These are phyloP conservation scores for Caenorhabditis afra DNA, from an alignment of 2,888 invertebrate species.

Conservation along the genomic window DNA sequence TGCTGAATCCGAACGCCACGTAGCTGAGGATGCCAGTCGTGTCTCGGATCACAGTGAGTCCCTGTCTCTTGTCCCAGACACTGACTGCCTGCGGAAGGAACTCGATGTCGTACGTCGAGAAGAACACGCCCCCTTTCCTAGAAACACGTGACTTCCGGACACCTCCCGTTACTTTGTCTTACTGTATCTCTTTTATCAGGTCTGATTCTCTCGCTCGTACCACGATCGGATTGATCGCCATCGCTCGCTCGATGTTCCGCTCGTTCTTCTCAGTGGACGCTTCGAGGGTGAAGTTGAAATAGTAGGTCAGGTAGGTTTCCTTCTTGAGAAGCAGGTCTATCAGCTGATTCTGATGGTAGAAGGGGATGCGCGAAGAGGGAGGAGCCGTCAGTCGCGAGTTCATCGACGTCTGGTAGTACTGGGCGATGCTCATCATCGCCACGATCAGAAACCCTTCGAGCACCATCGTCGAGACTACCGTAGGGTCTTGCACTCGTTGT, in stretches of 20 bases:
- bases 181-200: conserved; percentile 63
- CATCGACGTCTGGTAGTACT: conserved; percentile 70
- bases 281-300: conserved; percentile 61
- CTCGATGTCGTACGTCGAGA: conserved; percentile 68
- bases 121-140: conserved; percentile 69
- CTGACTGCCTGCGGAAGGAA: conserved; percentile 64
- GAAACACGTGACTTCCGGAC: conserved; percentile 1
- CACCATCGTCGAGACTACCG: conserved; percentile 58
- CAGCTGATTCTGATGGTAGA: conserved; percentile 65
- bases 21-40: conserved; percentile 66
- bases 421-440: conserved; percentile 62
- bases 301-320: conserved; percentile 65
- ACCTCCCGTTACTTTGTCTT: background rate
- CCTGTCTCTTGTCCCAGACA: conserved; percentile 63
- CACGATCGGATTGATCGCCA: conserved; percentile 61
- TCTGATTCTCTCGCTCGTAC: conserved; percentile 54
- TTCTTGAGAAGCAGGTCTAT: conserved; percentile 61
- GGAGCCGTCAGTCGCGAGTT: conserved; percentile 71
- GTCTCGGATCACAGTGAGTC: conserved; percentile 66
- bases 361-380: conserved; percentile 62
- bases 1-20: conserved; percentile 69
- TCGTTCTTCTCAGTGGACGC: conserved; percentile 65
- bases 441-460: conserved; percentile 63
- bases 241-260: conserved; percentile 51
- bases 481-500: conserved; percentile 64